These are phyloP conservation scores for Ancistrus triradiatus DNA, from an alignment of 2,113 vertebrate species.

Conservation along the genomic window DNA sequence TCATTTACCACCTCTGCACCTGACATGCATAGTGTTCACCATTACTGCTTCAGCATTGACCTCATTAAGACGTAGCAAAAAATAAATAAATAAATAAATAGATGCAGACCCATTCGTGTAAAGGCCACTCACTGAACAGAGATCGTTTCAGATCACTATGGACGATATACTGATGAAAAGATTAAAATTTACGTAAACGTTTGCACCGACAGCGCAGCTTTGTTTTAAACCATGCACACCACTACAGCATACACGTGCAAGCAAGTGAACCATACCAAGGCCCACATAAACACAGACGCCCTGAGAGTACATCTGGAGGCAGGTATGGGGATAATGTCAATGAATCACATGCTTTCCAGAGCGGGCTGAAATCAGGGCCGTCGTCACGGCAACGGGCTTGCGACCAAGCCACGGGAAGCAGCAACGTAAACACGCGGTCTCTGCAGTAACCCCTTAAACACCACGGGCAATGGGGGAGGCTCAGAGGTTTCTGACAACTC, in stretches of 20 bases:
- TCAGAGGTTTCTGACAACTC: not conserved
- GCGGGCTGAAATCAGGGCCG: constrained; percentile 55
- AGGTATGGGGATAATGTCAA: constrained; percentile 62
- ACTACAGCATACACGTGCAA: constrained; percentile 18
- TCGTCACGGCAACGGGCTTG: constrained; percentile 71
- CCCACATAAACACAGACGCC: not conserved
- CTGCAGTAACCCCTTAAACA: constrained; percentile 60
- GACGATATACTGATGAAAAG: too few relatives aligned
- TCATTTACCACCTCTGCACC: too few relatives aligned
- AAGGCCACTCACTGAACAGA: not conserved
- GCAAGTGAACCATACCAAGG: constrained; percentile 1
- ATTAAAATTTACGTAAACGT: constrained; percentile 7
- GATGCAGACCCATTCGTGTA: not conserved
- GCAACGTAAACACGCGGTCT: constrained; percentile 64
- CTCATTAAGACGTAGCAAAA: too few relatives aligned
- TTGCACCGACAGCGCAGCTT: constrained; percentile 3
- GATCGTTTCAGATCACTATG: not conserved
- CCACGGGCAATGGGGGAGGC: constrained; percentile 12
- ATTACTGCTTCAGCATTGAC: too few relatives aligned
- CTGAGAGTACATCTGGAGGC: constrained; percentile 38
- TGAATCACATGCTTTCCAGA: constrained; percentile 52
- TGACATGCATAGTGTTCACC: too few relatives aligned
- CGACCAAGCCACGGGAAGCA: constrained; percentile 58
- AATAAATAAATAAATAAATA: too few relatives aligned
- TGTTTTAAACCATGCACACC: constrained; percentile 13